Base-by-base conservation (phyloP, 2,888 invertebrate species). In the Drosophila mercatorum region DNA sequence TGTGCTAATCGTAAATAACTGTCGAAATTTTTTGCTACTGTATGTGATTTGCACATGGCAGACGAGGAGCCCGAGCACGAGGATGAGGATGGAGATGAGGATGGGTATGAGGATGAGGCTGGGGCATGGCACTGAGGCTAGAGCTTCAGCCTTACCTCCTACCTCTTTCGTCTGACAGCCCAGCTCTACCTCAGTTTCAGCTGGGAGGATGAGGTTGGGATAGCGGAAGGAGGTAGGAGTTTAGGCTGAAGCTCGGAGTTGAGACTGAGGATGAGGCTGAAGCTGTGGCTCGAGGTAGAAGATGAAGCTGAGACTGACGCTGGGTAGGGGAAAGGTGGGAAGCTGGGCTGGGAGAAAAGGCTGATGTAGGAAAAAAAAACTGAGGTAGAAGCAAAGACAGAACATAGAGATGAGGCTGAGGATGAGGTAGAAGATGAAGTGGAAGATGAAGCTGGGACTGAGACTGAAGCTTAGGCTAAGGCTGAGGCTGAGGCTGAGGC, bases 21-120 rank as follows among this genome's bases (percentile, higher is more conserved):
- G 86, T 86, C 90, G 86, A 86, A 86, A 86, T 90, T 90, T 90
- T 83, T 88, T 86, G 86, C 86, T 86, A 86, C 86, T 88, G 86
- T 86, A 83, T 86, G 89, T 88, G 84, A 84, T 89, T 89, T 89
- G 81, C 81, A 76, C 85, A 76, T 78, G 77, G 83, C 76, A 84
- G 28, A 28, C 28, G 28, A 28, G 28, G 28, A 28, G 28, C 5
- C 28, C 14, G 28, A 28, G 55, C n/a, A 55, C 22, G 70, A 78
- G 80, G 75, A 81, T 80, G 80, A 71, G 76, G 75, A 79, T 78
- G 70, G 73, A 77, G 11, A 7, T 40, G 53, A 17, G 17, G 36
- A 10, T 17, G 17, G 0, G 17, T 17, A 17, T 17, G 17, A 17
- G 17, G 26, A 6, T 14, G 70, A 79, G 88, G 10, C 12, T 40